These are phyloP conservation scores for Mnemiopsis leidyi DNA, from an alignment of 37 sponge, comb jelly and placozoan genomes.

Conservation along the genomic window DNA sequence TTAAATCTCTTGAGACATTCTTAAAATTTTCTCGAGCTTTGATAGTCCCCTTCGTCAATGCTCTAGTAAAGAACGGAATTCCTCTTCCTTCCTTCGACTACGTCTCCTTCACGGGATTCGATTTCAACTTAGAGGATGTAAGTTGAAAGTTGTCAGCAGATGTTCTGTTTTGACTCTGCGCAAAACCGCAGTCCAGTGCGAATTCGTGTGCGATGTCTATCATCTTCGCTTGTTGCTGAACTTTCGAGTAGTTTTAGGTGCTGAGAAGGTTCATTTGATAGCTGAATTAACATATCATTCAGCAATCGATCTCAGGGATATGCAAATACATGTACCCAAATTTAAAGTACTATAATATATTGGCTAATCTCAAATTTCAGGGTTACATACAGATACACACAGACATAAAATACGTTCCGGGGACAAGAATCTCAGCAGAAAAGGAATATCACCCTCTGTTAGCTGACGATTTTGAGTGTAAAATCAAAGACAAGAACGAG, in stretches of 20 bases:
- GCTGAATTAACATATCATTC: too few relatives aligned
- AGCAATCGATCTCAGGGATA: too few relatives aligned
- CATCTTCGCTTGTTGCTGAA: too few relatives aligned
- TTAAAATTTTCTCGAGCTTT: neutral
- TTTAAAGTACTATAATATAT: too few relatives aligned
- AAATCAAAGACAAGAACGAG: neutral
- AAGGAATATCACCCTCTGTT: neutral
- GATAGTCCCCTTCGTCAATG: neutral
- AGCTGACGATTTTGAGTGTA: neutral
- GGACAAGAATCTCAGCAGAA: neutral
- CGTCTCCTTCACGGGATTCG: neutral
- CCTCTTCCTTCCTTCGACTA: slow-evolving; percentile 15
- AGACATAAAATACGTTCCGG: neutral
- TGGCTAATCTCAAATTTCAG: too few relatives aligned
- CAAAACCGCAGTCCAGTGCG: too few relatives aligned
- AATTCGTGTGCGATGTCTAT: too few relatives aligned
- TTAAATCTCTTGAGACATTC: neutral
- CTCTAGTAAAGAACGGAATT: neutral
- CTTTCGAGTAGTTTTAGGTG: too few relatives aligned
- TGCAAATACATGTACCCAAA: too few relatives aligned
- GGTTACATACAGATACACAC: slow-evolving; percentile 42
- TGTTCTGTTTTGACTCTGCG: too few relatives aligned
- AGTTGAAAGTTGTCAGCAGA: too few relatives aligned
- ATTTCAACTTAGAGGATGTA: neutral
- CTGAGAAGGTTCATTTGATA: too few relatives aligned